Conservation (phyloP, 2,113 vertebrate genomes). For the Tupaia tana region DNA sequence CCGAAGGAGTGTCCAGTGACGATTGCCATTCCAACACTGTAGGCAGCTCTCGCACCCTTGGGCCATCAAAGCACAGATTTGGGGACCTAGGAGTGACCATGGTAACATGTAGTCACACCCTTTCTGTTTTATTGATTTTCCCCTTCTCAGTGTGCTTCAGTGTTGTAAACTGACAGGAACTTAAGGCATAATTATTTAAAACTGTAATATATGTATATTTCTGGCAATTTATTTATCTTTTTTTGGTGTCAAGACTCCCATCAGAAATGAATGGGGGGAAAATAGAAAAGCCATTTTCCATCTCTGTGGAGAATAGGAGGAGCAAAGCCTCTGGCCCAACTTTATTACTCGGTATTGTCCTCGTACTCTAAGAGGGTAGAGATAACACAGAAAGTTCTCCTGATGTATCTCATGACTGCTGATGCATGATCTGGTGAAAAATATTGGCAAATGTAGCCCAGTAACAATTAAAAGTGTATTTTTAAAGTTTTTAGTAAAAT, state of each 20-base stretch:
- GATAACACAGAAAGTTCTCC: neutral
- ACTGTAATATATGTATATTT: neutral
- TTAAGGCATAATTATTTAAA: neutral
- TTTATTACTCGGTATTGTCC: neutral
- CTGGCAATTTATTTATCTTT: neutral
- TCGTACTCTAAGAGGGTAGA: neutral
- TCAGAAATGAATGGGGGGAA: neutral
- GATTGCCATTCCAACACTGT: fast-evolving
- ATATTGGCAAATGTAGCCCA: neutral
- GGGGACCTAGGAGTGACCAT: neutral
- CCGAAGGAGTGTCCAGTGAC: neutral
- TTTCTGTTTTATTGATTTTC: neutral
- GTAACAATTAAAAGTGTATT: neutral
- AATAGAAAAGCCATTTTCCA: neutral
- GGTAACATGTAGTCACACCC: fast-evolving
- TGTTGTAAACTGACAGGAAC: neutral
- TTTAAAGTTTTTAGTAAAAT: no score
- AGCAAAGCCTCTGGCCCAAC: neutral
- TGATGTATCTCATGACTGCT: neutral
- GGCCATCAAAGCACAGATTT: no score
- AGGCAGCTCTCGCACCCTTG: neutral
- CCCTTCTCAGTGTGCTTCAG: neutral
- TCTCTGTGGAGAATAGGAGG: neutral
- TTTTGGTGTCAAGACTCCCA: neutral
- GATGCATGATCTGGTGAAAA: neutral